Evolutionary conservation across 2,797 vertebrate genomes (phyloP).

Genomic region (Pteronotus mesoamericanus): DNA sequence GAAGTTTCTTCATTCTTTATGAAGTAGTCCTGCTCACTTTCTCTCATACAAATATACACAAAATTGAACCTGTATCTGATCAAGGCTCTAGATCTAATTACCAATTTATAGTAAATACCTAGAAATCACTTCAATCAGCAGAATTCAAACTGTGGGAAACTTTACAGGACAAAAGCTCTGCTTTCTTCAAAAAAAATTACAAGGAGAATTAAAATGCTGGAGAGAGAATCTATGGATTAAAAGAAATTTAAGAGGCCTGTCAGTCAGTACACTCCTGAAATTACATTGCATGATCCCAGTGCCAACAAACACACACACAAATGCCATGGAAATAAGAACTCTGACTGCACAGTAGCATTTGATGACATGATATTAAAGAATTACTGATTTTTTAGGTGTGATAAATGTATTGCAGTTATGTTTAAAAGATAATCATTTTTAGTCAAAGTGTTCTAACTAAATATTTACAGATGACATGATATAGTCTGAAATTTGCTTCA

Average conservation of each 20-base stretch:
- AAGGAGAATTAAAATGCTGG: background rate
- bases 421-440: background rate
- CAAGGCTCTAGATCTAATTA: background rate
- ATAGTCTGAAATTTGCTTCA: background rate
- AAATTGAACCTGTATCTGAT: background rate
- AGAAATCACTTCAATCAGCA: background rate
- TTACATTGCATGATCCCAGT: background rate
- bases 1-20: background rate
- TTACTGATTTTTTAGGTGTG: background rate
- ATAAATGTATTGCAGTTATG: background rate
- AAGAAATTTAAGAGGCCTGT: background rate
- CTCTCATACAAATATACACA: background rate
- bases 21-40: background rate
- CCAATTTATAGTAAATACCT: background rate
- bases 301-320: background rate
- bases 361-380: background rate
- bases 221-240: background rate
- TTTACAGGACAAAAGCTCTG: background rate
- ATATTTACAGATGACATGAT: background rate
- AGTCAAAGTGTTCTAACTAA: background rate
- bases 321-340: background rate
- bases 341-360: background rate
- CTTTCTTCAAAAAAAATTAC: background rate
- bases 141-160: background rate
- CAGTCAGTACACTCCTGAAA: background rate